Base-by-base conservation (phyloP, 2,797 vertebrate genomes). In the Petrocephalus schoutedeni region DNA sequence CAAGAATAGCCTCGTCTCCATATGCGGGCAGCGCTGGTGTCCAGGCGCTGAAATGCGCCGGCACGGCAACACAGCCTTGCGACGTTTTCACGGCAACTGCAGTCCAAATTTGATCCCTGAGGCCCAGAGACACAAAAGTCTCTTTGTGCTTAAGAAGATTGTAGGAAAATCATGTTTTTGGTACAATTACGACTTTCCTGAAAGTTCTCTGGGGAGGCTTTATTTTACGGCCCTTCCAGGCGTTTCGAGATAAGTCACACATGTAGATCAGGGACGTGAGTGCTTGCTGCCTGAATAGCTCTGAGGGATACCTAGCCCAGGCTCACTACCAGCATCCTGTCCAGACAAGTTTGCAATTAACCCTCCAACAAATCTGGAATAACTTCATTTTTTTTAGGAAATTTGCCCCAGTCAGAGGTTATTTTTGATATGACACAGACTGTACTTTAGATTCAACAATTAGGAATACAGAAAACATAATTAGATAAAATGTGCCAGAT, bases 261-360 rank as follows among this genome's bases (percentile, higher is more conserved):
- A 0, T 85, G 23, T 49, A 88, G 87, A 84, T 88, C 80, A 85
- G 77, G 67, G 77, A 67, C 77, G 53, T 84, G 57, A 61, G 51
- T 64, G 21, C 21, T 28, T 67, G 61, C 61, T 12, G 61, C 9
- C 57, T 64, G 58, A 83, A 84, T 16, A 4, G 6, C 80, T 61
- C 45, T 10, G 45, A 54, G 77, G 87, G 49, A 28, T 41, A 32
- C 58, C 84, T 56, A 61, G 12, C 80, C 59, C 49, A 56, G 1
- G 21, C 85, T 59, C 64, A 16, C 49, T 1, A 85, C 80, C 82
- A 4, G 41, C 82, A 56, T 88, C 82, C 82, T 21, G 1, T 67
- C 58, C 36, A 71, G 9, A 57, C 0, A 0, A 54, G 64, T 14
- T 51, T 32, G 28, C 59, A 19, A 64, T 59, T n/a, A 32, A 16